Evolutionary conservation across 2,113 vertebrate species (phyloP).

Genomic region (Dipodomys merriami): DNA sequence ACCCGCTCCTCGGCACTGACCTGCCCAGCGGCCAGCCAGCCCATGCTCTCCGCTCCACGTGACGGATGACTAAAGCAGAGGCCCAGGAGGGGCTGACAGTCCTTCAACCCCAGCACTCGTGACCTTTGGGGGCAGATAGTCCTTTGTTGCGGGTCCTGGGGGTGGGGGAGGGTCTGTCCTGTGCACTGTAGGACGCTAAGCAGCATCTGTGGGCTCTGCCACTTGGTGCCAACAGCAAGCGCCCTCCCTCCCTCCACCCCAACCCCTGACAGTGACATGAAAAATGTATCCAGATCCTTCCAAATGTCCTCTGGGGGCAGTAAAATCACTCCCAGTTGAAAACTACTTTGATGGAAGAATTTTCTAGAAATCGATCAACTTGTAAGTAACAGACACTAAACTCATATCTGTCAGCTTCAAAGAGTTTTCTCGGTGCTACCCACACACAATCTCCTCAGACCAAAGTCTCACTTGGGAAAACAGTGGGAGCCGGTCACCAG

Average conservation of each 20-base stretch:
- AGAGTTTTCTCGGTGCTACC: constrained; percentile 16
- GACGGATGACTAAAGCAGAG: not conserved
- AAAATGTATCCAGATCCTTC: not conserved
- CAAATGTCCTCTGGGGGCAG: not conserved
- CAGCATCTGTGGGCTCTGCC: not conserved
- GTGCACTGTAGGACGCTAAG: not conserved
- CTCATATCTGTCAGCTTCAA: not conserved
- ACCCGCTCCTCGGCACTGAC: not conserved
- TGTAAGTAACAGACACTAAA: constrained; percentile 31
- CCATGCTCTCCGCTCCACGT: not conserved
- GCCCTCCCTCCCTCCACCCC: not conserved
- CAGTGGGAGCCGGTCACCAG: not conserved
- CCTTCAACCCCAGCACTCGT: not conserved
- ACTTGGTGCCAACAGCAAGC: not conserved
- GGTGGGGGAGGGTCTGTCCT: not conserved
- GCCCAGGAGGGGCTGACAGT: not conserved
- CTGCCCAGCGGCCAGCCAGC: not conserved
- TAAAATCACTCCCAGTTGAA: not conserved
- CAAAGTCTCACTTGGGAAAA: not conserved
- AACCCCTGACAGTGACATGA: not conserved
- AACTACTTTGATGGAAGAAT: not conserved
- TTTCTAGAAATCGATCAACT: constrained; percentile 35
- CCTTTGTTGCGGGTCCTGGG: not conserved
- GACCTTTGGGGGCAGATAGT: not conserved
- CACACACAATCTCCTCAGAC: not conserved